Evolutionary conservation across 2,888 invertebrate species (phyloP).

Genomic region (Thera britannica): DNA sequence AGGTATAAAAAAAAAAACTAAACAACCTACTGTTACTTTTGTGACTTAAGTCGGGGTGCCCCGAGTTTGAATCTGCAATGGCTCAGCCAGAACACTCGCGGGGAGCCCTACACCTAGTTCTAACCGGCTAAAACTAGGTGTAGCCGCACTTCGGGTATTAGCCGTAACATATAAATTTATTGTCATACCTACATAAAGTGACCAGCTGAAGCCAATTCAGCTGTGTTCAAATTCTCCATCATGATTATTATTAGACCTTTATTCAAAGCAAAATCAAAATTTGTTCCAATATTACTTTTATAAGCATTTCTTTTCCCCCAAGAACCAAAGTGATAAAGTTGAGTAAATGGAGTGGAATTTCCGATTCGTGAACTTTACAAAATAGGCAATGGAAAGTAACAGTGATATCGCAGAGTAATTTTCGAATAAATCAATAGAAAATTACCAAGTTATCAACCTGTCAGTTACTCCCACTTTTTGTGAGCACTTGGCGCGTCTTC

Average conservation of each 20-base stretch:
- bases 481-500: no score
- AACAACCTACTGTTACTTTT: no score
- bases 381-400: conserved; percentile 52
- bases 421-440: not conserved
- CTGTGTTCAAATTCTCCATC: conserved; percentile 26
- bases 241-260: conserved; percentile 80
- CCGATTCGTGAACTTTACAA: conserved; percentile 74
- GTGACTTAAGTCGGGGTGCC: no score
- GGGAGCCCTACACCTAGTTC: no score
- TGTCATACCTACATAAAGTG: not conserved
- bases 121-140: no score
- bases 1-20: no score
- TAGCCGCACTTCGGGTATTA: no score
- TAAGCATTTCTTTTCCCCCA: conserved; percentile 78
- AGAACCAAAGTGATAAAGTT: conserved; percentile 78
- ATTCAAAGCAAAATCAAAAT: conserved; percentile 74
- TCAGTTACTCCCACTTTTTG: no score
- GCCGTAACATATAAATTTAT: no score
- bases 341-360: conserved; percentile 80
- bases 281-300: conserved; percentile 79
- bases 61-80: no score
- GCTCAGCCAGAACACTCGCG: no score
- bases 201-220: not conserved
- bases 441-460: no score
- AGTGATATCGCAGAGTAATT: conserved; percentile 12